These are phyloP conservation scores for Tetranychus piercei DNA, from an alignment of 2,888 invertebrate genomes.

Conservation along the genomic window DNA sequence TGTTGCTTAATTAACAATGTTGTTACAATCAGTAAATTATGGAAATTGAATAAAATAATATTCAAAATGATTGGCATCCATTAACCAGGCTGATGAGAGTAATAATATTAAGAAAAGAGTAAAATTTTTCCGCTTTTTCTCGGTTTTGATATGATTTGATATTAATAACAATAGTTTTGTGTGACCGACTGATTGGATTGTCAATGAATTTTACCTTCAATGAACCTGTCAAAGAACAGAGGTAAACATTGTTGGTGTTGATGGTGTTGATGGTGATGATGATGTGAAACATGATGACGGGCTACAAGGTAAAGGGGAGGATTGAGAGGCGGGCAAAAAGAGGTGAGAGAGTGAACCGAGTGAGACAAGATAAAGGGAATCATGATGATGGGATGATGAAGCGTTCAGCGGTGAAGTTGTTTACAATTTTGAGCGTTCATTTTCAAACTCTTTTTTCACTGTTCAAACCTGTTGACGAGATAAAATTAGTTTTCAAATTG, in stretches of 20 bases:
- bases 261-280: background rate
- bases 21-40: no score
- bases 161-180: no score
- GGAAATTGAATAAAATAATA: no score
- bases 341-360: background rate
- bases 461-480: conserved; percentile 3
- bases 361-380: background rate
- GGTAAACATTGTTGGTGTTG: background rate
- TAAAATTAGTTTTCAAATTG: background rate
- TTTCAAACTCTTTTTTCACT: background rate
- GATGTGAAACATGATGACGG: background rate
- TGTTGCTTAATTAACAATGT: no score
- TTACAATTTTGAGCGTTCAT: no score
- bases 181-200: background rate
- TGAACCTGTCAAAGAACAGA: background rate
- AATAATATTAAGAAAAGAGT: no score
- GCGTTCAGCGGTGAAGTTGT: background rate
- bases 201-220: background rate
- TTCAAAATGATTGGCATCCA: no score
- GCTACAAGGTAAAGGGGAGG: background rate
- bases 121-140: no score
- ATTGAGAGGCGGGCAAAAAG: background rate
- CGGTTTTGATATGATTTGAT: no score
- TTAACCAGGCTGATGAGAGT: no score
- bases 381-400: background rate